Percentiles rank a stretch among this genome's conserved stretches.
phyloP scores from a whole-genome alignment of 2,888 invertebrate species.

The Agapetus fuscipes region DNA sequence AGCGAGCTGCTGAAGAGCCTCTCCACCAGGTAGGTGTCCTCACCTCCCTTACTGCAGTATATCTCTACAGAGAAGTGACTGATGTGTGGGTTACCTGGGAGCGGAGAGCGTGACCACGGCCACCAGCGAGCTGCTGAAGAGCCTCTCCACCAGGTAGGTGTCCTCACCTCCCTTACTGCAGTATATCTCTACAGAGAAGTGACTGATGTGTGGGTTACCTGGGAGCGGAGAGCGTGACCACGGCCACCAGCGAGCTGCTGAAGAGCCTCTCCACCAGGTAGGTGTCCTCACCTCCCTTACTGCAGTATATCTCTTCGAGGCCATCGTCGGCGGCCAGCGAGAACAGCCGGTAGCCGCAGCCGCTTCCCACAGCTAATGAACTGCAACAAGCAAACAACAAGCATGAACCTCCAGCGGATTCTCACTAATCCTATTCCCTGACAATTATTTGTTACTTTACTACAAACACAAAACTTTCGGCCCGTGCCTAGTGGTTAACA shows the following conservation, averaged over 20 bases:
- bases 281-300: slow-evolving; percentile 72
- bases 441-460: too few species aligned
- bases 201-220: slow-evolving; percentile 58
- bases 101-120: slow-evolving; percentile 88
- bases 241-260: slow-evolving; percentile 92
- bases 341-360: slow-evolving; percentile 83
- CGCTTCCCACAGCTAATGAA: slow-evolving; percentile 88
- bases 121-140: slow-evolving; percentile 95
- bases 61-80: too few species aligned
- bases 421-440: too few species aligned
- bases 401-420: too few species aligned
- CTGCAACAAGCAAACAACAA: slow-evolving; percentile 43
- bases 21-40: slow-evolving; percentile 88
- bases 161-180: slow-evolving; percentile 76
- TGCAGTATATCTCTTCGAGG: slow-evolving; percentile 83
- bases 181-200: slow-evolving; percentile 81
- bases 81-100: slow-evolving; percentile 65
- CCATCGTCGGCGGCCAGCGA: slow-evolving; percentile 74
- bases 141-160: slow-evolving; percentile 85
- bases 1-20: slow-evolving; percentile 94
- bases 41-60: slow-evolving; percentile 73
- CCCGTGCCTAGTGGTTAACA: too few species aligned
- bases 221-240: slow-evolving; percentile 86
- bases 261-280: slow-evolving; percentile 93
- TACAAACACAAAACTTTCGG: too few species aligned